Evolutionary conservation across 2,797 vertebrate species (phyloP), one percentile per base, ranked within the genome.

Genomic region (Xerus rutilus): DNA sequence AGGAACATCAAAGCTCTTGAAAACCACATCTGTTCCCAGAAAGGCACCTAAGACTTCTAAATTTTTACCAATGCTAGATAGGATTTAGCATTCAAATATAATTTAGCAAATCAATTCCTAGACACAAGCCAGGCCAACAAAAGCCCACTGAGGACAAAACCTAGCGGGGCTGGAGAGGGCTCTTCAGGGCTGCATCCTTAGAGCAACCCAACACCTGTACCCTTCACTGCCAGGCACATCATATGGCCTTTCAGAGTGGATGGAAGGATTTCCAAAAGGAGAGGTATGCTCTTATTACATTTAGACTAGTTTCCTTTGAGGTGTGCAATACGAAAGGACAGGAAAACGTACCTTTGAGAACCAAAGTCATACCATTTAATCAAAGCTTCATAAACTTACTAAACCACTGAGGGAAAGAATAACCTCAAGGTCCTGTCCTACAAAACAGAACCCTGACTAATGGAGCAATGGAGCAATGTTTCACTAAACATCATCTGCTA

Each of bases 301-400:
- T 85, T 54, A 92, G 47, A 72, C 47, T 23, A 69, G 78, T 62
- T 73, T 76, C 94, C 89, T 95, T 90, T 94, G 64, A 92, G 76
- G 67, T 21, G 79, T 67, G 15, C 43, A 64, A 96, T 94, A 96
- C 90, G 86, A 95, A 97, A 86, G 49, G 54, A 74, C 9, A 79
- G 81, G 62, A 94, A 92, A 94, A 92, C 69, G 74, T 32, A 86
- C 72, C 84, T 92, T 96, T 10, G 95, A 90, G 62, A 95, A 94
- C 47, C 28, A 54, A 77, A 74, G 54, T 25, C 23, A 49, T 52
- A 67, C 4, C 11, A 20, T 93, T 92, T 92, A 79, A 93, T 67
- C 90, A 70, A 86, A 74, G 74, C 21, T 91, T 84, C 77, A 73
- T 25, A 91, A 79, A 59, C 39, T 62, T 89, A 79, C 14, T 81